Evolutionary conservation across 2,113 vertebrate species (phyloP).

Genomic region (Cariama cristata): DNA sequence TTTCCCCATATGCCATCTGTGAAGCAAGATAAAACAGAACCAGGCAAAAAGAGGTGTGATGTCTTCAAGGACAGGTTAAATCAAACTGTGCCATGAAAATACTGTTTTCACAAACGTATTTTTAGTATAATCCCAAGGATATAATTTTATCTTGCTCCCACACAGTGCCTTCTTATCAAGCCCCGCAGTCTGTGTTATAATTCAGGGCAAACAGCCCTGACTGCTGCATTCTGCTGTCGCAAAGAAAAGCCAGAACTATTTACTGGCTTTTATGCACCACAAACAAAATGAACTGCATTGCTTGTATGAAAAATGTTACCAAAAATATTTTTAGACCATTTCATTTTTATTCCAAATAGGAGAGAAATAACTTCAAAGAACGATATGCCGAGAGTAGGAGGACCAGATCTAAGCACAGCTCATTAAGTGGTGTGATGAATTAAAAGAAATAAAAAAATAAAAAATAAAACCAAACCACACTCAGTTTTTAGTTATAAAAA

Average conservation of each 20-base stretch:
- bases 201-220: not conserved
- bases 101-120: not conserved
- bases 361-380: not conserved
- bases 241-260: not conserved
- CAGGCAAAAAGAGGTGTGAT: not conserved
- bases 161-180: constrained; percentile 30
- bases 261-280: not conserved
- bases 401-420: not conserved
- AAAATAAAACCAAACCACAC: too few relatives aligned
- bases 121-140: constrained; percentile 44
- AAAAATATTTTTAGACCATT: not conserved
- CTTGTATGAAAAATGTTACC: not conserved
- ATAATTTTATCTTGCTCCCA: constrained; percentile 54
- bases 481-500: not conserved
- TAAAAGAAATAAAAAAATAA: not conserved
- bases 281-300: not conserved
- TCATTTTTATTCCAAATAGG: not conserved
- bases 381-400: not conserved
- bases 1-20: constrained; percentile 9
- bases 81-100: not conserved
- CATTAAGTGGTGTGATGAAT: not conserved
- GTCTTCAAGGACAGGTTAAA: constrained; percentile 61
- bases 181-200: not conserved
- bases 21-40: constrained; percentile 48
- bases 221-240: not conserved